phyloP scores from a whole-genome alignment of 2,888 invertebrate species.

The Calliopum simillimum region DNA sequence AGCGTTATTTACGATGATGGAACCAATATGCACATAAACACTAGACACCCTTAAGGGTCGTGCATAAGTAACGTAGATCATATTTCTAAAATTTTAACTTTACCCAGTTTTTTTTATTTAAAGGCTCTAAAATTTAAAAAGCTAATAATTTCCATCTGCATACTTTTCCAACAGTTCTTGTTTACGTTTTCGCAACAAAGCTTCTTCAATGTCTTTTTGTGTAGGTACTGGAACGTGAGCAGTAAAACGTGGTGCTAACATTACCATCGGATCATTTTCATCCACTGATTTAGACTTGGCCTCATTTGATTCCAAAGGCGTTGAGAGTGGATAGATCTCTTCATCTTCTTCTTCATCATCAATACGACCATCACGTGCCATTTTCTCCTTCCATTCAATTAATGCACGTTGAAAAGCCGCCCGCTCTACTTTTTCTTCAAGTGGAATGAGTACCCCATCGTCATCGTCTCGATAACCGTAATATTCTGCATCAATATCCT shows the following conservation, averaged over 20 bases:
- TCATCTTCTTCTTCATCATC: conserved; percentile 78
- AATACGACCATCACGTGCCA: conserved; percentile 75
- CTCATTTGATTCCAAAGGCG: conserved; percentile 47
- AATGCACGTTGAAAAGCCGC: conserved; percentile 73
- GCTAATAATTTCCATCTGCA: conserved; percentile 65
- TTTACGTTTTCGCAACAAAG: conserved; percentile 89
- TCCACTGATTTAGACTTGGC: conserved; percentile 40
- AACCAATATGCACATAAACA: no score
- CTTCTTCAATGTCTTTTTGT: conserved; percentile 94
- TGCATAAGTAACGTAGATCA: no score
- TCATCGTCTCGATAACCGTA: conserved; percentile 99
- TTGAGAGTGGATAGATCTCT: conserved; percentile 67
- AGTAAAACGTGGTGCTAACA: conserved; percentile 73
- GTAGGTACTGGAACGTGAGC: conserved; percentile 94
- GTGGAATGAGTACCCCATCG: conserved; percentile 91
- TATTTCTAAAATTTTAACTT: no score
- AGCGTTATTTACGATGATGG: no score
- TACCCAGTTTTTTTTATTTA: no score
- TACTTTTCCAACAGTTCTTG: conserved; percentile 91
- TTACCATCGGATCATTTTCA: conserved; percentile 63
- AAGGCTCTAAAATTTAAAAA: no score
- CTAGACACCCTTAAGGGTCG: no score
- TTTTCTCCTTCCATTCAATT: conserved; percentile 77
- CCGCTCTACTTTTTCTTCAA: conserved; percentile 86
- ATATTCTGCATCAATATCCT: conserved; percentile 98